These are phyloP conservation scores for Montipora foliosa DNA, from an alignment of 64 coral and sea anemone species.

Conservation along the genomic window DNA sequence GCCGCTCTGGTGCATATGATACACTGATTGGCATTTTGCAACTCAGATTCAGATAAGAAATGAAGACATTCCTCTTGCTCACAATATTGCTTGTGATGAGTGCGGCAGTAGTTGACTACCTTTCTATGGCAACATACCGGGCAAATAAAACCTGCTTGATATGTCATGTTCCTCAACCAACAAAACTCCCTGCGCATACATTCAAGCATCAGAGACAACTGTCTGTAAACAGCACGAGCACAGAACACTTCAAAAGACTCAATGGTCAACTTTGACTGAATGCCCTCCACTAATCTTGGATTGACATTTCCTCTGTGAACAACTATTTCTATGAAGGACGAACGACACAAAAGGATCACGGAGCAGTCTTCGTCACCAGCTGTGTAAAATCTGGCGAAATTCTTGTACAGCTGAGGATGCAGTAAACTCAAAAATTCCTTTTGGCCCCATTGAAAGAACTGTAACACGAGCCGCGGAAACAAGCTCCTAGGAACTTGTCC, in stretches of 20 bases:
- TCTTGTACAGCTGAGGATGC: no score
- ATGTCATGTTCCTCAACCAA: no score
- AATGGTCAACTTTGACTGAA: neutral
- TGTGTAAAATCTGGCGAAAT: conserved; percentile 24
- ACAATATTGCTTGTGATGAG: neutral
- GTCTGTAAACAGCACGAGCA: no score
- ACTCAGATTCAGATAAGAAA: conserved; percentile 20
- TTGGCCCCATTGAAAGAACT: no score
- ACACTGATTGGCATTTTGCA: neutral
- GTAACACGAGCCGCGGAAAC: no score
- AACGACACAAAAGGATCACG: conserved; percentile 14
- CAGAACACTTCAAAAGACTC: neutral
- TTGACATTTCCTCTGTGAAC: conserved; percentile 10
- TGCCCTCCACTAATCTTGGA: neutral
- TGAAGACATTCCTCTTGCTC: conserved; percentile 33
- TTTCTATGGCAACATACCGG: no score
- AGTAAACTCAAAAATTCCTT: no score
- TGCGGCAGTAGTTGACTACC: no score
- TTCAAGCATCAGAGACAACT: no score
- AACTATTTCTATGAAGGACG: conserved; percentile 6
- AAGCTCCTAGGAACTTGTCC: no score
- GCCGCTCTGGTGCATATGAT: neutral
- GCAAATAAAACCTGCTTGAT: no score
- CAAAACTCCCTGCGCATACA: no score
- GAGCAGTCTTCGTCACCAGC: conserved; percentile 19